phyloP scores from a whole-genome alignment of 2,888 invertebrate species.

The Mantis religiosa region DNA sequence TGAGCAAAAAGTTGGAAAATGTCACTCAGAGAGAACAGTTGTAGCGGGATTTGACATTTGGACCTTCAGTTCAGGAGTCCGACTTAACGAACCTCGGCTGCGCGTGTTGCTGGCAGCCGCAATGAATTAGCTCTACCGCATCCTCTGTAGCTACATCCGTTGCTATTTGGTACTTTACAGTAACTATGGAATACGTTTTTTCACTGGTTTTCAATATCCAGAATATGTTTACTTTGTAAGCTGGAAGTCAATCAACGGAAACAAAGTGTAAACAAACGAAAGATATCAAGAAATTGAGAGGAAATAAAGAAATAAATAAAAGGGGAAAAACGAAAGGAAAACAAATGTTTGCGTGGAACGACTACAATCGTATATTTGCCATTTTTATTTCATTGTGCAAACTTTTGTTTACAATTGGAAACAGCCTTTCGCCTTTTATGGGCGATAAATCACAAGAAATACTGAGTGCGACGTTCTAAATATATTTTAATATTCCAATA shows the following conservation, averaged over 20 bases:
- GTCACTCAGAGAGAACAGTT: no score
- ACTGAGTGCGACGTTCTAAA: no score
- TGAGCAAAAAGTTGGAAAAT: no score
- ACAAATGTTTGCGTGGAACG: background rate
- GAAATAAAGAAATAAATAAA: background rate
- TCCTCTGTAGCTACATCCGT: no score
- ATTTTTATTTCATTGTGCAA: background rate
- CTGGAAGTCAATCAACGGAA: background rate
- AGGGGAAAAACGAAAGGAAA: background rate
- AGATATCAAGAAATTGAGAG: background rate
- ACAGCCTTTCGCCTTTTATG: background rate
- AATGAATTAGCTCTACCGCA: no score
- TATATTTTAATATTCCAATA: no score
- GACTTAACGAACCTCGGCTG: no score
- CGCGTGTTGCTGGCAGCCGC: no score
- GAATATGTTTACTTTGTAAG: background rate
- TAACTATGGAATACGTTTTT: background rate
- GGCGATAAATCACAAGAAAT: no score
- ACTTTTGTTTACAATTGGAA: background rate
- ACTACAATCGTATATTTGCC: background rate
- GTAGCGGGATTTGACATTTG: no score
- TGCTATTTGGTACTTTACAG: no score
- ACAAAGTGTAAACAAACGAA: background rate
- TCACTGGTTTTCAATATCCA: background rate
- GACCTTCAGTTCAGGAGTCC: no score